A percentile compares a stretch with the other conserved stretches of the same genome.
Evolutionary conservation across 2,797 vertebrate species (phyloP).

Genomic region (Denticeps clupeoides): DNA sequence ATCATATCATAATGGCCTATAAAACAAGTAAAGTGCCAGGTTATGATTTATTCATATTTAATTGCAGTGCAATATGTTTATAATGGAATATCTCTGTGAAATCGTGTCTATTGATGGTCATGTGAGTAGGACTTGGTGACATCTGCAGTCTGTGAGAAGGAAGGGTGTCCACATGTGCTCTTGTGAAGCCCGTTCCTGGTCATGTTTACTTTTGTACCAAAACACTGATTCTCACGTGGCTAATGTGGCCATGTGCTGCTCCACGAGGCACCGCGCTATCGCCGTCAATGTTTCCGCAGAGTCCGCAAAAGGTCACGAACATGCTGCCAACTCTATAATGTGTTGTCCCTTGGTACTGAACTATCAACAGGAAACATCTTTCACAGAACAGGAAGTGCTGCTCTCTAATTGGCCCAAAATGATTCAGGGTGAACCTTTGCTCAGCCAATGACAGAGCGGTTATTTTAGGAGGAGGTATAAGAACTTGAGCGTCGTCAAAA

Average conservation of each 20-base stretch:
- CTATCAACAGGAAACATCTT: conserved; percentile 95
- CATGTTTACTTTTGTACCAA: conserved; percentile 38
- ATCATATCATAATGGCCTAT: too few species aligned
- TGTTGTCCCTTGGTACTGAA: conserved; percentile 32
- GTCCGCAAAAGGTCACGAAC: conserved; percentile 38
- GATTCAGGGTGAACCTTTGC: conserved; percentile 53
- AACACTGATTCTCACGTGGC: conserved; percentile 38
- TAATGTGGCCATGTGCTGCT: conserved; percentile 18
- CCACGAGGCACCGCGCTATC: conserved; percentile 36
- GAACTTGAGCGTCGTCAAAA: conserved; percentile 39
- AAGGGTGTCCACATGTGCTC: conserved; percentile 20
- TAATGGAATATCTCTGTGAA: too few species aligned
- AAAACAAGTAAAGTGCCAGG: too few species aligned
- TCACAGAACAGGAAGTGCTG: conserved; percentile 71
- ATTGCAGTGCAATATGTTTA: too few species aligned
- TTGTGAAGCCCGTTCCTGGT: conserved; percentile 17
- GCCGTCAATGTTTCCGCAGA: conserved; percentile 38
- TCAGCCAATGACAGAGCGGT: conserved; percentile 60
- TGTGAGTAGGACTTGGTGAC: background rate
- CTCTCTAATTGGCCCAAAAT: conserved; percentile 58
- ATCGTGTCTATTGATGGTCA: too few species aligned
- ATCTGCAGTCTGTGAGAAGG: conserved; percentile 1
- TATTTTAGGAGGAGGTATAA: conserved; percentile 85
- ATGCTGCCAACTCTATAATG: conserved; percentile 27
- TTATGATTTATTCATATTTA: too few species aligned